These are phyloP conservation scores for Drosophila lacicola DNA, from an alignment of 2,888 invertebrate genomes.

Conservation along the genomic window DNA sequence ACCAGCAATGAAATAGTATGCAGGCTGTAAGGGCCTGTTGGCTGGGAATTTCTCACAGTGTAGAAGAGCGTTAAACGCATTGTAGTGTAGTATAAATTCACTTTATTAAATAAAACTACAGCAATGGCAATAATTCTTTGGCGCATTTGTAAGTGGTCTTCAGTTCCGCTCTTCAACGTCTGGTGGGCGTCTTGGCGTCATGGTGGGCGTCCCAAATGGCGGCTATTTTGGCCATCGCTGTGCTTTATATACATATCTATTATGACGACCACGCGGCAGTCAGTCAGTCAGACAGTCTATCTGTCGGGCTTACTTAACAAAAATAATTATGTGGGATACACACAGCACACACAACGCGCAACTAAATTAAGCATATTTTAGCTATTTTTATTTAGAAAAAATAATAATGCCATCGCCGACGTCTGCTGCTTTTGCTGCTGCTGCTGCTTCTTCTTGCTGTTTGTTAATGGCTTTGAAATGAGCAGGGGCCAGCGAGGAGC, in stretches of 20 bases:
- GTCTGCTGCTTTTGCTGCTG: constrained; percentile 14
- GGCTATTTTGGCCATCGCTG: constrained; percentile 55
- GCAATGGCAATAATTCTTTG: constrained; percentile 76
- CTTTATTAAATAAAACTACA: constrained; percentile 76
- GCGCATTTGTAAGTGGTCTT: constrained; percentile 69
- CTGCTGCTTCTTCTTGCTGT: constrained; percentile 70
- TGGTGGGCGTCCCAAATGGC: constrained; percentile 69
- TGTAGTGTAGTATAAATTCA: constrained; percentile 68
- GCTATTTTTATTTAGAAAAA: constrained; percentile 70
- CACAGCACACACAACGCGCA: constrained; percentile 41
- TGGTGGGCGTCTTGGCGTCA: constrained; percentile 65
- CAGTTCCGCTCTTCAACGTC: constrained; percentile 54
- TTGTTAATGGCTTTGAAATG: constrained; percentile 80
- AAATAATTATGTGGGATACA: constrained; percentile 82
- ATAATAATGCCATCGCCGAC: constrained; percentile 49
- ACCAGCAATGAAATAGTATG: constrained; percentile 16
- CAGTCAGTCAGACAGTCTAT: constrained; percentile 42
- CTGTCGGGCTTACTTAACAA: constrained; percentile 72
- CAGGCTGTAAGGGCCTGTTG: constrained; percentile 11
- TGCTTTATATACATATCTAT: constrained; percentile 30
- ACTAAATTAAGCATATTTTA: constrained; percentile 81
- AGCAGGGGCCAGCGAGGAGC: constrained; percentile 42
- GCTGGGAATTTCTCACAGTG: constrained; percentile 78
- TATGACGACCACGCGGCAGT: constrained; percentile 68
- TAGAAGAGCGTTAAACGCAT: constrained; percentile 49